A percentile compares a stretch with the other conserved stretches of the same genome.
Evolutionary conservation across 2,888 invertebrate genomes (phyloP).

Genomic region (Schizotus pectinicornis): DNA sequence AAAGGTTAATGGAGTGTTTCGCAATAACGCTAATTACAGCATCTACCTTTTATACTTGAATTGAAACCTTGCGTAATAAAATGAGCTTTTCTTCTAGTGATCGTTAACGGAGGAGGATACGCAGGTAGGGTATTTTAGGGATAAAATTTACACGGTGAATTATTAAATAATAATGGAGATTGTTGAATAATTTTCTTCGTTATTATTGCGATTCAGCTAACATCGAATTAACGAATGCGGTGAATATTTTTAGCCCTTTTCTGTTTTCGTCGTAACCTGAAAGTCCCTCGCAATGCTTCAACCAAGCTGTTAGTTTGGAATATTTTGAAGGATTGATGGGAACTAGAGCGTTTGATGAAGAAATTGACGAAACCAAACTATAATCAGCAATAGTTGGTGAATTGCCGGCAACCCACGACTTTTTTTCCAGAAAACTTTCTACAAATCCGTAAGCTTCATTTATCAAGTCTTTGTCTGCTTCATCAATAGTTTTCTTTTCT

Average conservation of each 20-base stretch:
- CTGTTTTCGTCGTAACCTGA: constrained; percentile 40
- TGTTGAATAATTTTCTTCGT: too few species aligned
- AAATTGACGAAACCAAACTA: constrained; percentile 36
- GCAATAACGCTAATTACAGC: too few species aligned
- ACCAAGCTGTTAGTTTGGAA: constrained; percentile 47
- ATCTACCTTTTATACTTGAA: too few species aligned
- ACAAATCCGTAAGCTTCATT: constrained; percentile 53
- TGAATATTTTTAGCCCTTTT: constrained; percentile 23
- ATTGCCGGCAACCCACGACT: constrained; percentile 37
- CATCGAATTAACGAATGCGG: too few species aligned
- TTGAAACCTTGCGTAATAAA: too few species aligned
- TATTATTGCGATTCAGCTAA: too few species aligned
- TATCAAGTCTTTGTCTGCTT: constrained; percentile 42
- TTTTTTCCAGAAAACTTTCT: constrained; percentile 49
- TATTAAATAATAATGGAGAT: too few species aligned
- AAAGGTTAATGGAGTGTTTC: too few species aligned
- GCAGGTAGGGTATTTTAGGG: too few species aligned
- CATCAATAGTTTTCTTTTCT: constrained; percentile 44
- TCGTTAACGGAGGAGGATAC: too few species aligned
- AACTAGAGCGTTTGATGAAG: constrained; percentile 25
- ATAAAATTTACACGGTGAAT: too few species aligned
- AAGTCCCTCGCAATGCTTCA: constrained; percentile 36
- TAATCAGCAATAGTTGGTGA: constrained; percentile 42
- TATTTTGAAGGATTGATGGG: constrained; percentile 48
- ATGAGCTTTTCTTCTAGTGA: too few species aligned